phyloP scores from a whole-genome alignment of 1,140 invertebrate species.

The Cydia amplana region DNA sequence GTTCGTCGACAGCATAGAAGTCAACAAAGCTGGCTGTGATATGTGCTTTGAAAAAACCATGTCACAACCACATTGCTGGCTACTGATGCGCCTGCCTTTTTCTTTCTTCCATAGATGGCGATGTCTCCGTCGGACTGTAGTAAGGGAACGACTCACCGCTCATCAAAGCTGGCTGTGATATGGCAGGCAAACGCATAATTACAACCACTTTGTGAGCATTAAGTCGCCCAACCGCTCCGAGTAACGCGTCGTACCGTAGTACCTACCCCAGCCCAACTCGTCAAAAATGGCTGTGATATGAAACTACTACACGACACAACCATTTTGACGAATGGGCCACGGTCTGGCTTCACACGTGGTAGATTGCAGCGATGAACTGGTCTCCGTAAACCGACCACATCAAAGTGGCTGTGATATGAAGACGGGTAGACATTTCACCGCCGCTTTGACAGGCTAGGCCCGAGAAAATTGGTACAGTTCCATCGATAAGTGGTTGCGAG shows the following conservation, averaged over 20 bases:
- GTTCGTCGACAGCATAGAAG: constrained; percentile 45
- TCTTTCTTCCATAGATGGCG: neutral
- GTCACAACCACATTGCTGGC: constrained; percentile 68
- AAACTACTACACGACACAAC: constrained; percentile 59
- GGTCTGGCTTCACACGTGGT: constrained; percentile 38
- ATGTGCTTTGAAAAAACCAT: constrained; percentile 54
- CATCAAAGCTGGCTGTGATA: constrained; percentile 80
- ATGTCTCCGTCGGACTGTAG: neutral
- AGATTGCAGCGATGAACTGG: constrained; percentile 36
- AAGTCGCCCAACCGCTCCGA: constrained; percentile 11
- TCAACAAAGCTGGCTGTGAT: constrained; percentile 80
- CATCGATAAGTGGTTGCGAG: constrained; percentile 21
- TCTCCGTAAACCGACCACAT: constrained; percentile 77
- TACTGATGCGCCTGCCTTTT: constrained; percentile 12
- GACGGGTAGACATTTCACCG: constrained; percentile 68
- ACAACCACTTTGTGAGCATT: constrained; percentile 75
- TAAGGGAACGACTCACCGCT: constrained; percentile 52
- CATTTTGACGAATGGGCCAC: constrained; percentile 74
- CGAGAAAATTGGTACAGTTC: constrained; percentile 51
- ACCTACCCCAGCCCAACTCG: constrained; percentile 69
- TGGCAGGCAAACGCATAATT: constrained; percentile 52
- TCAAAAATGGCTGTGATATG: constrained; percentile 79
- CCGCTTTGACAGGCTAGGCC: constrained; percentile 75
- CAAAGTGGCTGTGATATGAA: constrained; percentile 79
- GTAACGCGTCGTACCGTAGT: constrained; percentile 8